These are phyloP conservation scores for Caenorhabditis tropicalis DNA, from an alignment of 1,140 invertebrate species.

Conservation along the genomic window DNA sequence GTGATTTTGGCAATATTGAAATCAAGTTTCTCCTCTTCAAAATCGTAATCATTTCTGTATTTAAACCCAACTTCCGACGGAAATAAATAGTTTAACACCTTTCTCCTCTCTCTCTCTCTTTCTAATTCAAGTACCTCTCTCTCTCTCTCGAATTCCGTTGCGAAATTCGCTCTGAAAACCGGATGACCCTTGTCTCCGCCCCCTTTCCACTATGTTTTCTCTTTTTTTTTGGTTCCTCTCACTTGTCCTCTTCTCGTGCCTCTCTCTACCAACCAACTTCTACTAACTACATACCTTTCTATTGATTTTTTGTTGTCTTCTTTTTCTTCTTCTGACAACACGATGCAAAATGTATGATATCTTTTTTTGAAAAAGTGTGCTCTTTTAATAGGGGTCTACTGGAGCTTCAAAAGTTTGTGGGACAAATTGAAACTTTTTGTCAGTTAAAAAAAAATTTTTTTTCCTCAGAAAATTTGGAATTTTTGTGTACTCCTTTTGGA, in stretches of 20 bases:
- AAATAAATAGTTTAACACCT: background rate
- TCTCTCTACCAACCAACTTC: background rate
- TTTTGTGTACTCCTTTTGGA: too few relatives aligned
- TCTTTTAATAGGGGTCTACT: too few relatives aligned
- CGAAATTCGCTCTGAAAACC: background rate
- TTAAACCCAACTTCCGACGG: background rate
- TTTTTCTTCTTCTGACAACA: background rate
- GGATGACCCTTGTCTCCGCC: background rate
- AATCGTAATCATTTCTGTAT: too few relatives aligned
- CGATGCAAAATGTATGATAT: constrained; percentile 4
- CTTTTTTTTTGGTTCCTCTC: background rate
- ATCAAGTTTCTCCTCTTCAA: background rate
- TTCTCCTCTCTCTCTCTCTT: background rate
- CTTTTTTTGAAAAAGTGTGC: background rate
- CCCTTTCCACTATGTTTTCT: background rate
- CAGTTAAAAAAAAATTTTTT: too few relatives aligned
- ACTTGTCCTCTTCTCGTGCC: background rate
- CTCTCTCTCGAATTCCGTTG: background rate
- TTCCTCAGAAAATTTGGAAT: too few relatives aligned
- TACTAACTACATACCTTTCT: background rate
- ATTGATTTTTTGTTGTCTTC: background rate
- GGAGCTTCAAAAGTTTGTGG: too few relatives aligned
- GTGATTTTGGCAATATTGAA: too few relatives aligned
- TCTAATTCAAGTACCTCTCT: constrained; percentile 4
- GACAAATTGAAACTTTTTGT: too few relatives aligned